Conservation (phyloP, 2,797 vertebrate species). For the Microchirus variegatus region DNA sequence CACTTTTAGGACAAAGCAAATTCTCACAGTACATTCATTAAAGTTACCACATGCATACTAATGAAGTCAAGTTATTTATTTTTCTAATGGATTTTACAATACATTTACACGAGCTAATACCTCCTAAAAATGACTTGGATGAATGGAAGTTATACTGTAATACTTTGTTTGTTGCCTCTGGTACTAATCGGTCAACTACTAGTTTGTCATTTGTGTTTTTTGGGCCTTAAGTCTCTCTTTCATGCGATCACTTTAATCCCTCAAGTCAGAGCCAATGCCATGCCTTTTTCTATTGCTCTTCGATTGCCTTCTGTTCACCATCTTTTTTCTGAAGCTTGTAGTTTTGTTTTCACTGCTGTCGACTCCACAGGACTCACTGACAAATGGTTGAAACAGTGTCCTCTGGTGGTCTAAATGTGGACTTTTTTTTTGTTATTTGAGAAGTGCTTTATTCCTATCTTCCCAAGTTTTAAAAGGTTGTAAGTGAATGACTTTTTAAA, state of each 20-base stretch:
- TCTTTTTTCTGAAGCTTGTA: constrained; percentile 39
- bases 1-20: constrained; percentile 38
- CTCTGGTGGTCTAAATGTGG: constrained; percentile 45
- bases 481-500: constrained; percentile 16
- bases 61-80: constrained; percentile 61
- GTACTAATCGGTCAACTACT: constrained; percentile 63
- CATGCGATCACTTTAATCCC: constrained; percentile 52
- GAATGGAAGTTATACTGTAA: constrained; percentile 64
- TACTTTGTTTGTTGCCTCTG: constrained; percentile 69
- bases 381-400: constrained; percentile 42
- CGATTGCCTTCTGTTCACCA: constrained; percentile 64
- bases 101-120: constrained; percentile 53
- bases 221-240: constrained; percentile 68
- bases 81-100: constrained; percentile 59
- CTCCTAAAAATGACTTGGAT: constrained; percentile 64
- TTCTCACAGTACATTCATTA: constrained; percentile 54
- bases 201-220: constrained; percentile 67
- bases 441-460: constrained; percentile 42
- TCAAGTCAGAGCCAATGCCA: constrained; percentile 52
- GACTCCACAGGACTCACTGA: constrained; percentile 26
- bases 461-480: constrained; percentile 12
- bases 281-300: constrained; percentile 70
- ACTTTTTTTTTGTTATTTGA: constrained; percentile 26
- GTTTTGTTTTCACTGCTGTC: constrained; percentile 19
- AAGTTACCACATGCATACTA: constrained; percentile 53